phyloP scores from a whole-genome alignment of 2,113 vertebrate species.

The Ahaetulla prasina region DNA sequence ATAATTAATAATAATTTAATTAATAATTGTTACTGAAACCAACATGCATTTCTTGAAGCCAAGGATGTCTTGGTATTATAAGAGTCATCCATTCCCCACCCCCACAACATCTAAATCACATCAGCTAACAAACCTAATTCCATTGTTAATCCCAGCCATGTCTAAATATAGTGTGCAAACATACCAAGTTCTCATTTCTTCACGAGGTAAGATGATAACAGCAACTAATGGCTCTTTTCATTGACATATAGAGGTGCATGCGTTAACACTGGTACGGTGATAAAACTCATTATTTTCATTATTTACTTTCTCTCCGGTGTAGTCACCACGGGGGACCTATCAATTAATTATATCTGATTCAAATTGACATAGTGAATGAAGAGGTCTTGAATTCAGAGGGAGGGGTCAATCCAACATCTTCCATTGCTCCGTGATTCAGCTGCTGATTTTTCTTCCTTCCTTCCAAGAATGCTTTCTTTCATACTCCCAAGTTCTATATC shows the following conservation, averaged over 20 bases:
- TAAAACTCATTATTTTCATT: neutral
- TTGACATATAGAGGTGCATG: neutral
- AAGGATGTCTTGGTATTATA: neutral
- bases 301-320: neutral
- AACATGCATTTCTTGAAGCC: neutral
- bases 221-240: neutral
- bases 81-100: neutral
- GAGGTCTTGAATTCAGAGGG: neutral
- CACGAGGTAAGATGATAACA: neutral
- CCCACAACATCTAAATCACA: neutral
- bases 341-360: neutral
- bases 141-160: neutral
- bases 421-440: neutral
- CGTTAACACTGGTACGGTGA: neutral
- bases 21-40: neutral
- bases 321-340: neutral
- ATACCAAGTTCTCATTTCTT: neutral
- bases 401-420: neutral
- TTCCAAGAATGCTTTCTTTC: neutral
- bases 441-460: constrained; percentile 22
- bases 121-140: neutral
- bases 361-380: neutral
- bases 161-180: neutral
- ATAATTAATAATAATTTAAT: no score
- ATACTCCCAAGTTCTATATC: neutral